phyloP scores from a whole-genome alignment of 2,113 vertebrate species.

The Saccopteryx bilineata region DNA sequence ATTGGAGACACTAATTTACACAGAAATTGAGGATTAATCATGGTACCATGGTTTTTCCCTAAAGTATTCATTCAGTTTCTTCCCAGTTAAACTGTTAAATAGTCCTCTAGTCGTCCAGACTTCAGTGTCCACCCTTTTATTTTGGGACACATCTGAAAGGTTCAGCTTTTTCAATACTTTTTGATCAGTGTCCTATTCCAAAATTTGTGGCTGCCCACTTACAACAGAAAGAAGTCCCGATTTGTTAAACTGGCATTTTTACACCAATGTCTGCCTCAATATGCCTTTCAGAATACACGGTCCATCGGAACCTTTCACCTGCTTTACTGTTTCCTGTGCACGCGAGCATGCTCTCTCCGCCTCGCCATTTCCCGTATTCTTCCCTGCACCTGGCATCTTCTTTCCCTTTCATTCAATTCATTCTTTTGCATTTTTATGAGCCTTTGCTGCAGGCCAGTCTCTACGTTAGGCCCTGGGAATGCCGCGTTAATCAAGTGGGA shows the following conservation, averaged over 20 bases:
- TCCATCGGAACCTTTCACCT: neutral
- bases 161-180: neutral
- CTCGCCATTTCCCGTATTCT: neutral
- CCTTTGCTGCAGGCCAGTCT: neutral
- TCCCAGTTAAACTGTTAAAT: neutral
- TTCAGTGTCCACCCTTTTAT: neutral
- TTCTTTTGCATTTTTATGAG: conserved; percentile 4
- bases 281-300: neutral
- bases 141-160: neutral
- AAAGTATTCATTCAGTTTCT: neutral
- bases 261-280: neutral
- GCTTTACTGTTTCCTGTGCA: neutral
- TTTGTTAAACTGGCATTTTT: neutral
- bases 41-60: neutral
- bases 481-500: neutral
- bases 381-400: neutral
- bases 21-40: neutral
- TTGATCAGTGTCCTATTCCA: neutral
- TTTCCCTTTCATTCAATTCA: neutral
- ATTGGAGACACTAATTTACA: neutral
- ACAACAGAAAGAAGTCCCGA: neutral
- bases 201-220: neutral
- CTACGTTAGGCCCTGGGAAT: neutral
- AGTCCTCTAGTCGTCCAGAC: neutral
- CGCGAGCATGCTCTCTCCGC: fast-evolving